Base-by-base conservation (phyloP, 1,140 invertebrate species). In the Gyrodactylus salaris region DNA sequence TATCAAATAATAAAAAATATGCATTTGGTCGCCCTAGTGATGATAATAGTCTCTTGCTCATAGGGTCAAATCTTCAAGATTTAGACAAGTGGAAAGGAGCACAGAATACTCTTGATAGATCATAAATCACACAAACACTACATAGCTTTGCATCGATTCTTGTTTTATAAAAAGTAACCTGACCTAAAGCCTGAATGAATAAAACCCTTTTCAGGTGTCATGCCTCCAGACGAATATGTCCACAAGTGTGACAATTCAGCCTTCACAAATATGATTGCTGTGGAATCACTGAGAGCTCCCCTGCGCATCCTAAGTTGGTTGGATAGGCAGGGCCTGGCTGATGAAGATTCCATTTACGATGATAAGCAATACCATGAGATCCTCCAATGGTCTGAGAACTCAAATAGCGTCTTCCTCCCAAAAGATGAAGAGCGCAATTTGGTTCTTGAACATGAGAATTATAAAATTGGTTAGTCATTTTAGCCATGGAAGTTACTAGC, bases 181-280 rank as follows among this genome's bases (percentile, higher is more conserved):
- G 23, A 22, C 22, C 23, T 70, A 24, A 16, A 20, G 16, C n/a
- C n/a, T n/a, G n/a, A n/a, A 68, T 26, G 20, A 72, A 54, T 27
- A 7, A n/a, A n/a, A 20, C 21, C 7, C 68, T 1, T 75, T 77
- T 26, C 74, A 83, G 82, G 76, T 70, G 82, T 83, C 1, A 82
- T 82, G 80, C 80, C 80, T 23, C 82, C 82, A 26, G 82, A 83
- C 77, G 82, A 83, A 76, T 79, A 77, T 69, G 78, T 82, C 72
- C 75, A 76, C 27, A 76, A 74, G 27, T 77, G 80, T 19, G 78
- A 81, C 74, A 81, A 82, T 75, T 81, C 80, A 24, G 79, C 76
- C 0, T 82, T 79, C 75, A 83, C 82, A 7, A 83, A 83, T 75
- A 74, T 76, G 27, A 76, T 79, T 0, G 82, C 82, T 20, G 76